These are phyloP conservation scores for Steinernema scapterisci DNA, from an alignment of 2,888 invertebrate species.

Conservation along the genomic window DNA sequence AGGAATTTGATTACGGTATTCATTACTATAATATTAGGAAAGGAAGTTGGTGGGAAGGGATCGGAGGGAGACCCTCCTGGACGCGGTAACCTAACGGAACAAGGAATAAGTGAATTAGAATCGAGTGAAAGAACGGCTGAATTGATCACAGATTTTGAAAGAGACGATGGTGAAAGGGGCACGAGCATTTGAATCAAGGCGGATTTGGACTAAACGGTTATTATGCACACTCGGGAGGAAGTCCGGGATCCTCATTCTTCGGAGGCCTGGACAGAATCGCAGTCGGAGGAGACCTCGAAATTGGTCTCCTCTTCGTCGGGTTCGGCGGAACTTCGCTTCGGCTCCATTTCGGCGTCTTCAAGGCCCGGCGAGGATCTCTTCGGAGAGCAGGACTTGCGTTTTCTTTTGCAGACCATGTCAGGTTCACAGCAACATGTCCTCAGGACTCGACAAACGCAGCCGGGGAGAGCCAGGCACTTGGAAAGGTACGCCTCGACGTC, in stretches of 20 bases:
- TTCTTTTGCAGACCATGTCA: slow-evolving; percentile 22
- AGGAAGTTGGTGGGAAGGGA: too few relatives aligned
- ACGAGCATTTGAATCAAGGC: too few relatives aligned
- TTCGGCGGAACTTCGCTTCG: not conserved
- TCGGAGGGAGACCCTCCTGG: too few relatives aligned
- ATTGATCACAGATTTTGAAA: slow-evolving; percentile 23
- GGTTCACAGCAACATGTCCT: slow-evolving; percentile 60
- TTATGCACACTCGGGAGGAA: slow-evolving; percentile 17
- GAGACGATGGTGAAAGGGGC: slow-evolving; percentile 21
- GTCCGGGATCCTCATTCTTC: not conserved
- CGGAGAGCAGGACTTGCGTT: not conserved
- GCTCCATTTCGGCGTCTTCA: not conserved
- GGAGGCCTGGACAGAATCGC: slow-evolving; percentile 20
- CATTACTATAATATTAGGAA: not conserved
- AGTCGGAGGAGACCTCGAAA: slow-evolving; percentile 23
- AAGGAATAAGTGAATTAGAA: slow-evolving; percentile 20
- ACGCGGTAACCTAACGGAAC: not conserved
- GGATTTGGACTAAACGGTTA: not conserved
- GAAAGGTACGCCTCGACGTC: slow-evolving; percentile 33
- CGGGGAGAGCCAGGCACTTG: slow-evolving; percentile 44
- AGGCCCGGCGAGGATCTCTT: slow-evolving; percentile 8
- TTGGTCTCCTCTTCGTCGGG: not conserved
- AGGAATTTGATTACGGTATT: not conserved
- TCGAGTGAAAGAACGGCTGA: slow-evolving; percentile 20
- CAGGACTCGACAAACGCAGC: slow-evolving; percentile 57